Conservation (phyloP, 2,113 vertebrate genomes). For the Gadus macrocephalus region DNA sequence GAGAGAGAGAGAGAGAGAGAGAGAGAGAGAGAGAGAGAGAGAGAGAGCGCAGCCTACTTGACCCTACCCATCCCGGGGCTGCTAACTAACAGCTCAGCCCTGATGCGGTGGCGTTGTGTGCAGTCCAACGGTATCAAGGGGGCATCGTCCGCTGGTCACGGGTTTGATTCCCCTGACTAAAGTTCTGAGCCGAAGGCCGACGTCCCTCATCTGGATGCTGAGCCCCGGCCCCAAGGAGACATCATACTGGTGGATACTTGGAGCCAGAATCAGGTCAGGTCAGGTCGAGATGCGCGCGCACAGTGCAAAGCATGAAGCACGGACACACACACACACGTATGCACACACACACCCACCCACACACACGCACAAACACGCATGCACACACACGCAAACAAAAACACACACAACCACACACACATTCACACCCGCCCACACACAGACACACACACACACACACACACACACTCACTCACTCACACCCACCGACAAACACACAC, state of each 20-base stretch:
- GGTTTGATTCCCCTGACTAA: too few relatives aligned
- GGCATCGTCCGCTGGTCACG: too few relatives aligned
- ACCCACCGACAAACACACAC: constrained; percentile 14
- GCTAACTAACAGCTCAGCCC: too few relatives aligned
- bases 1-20: too few relatives aligned
- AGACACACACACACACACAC: constrained; percentile 34
- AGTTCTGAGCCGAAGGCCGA: too few relatives aligned
- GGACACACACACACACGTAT: constrained; percentile 35
- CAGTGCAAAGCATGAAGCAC: not conserved
- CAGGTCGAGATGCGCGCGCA: too few relatives aligned
- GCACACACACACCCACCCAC: constrained; percentile 34
- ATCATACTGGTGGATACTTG: too few relatives aligned
- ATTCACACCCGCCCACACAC: constrained; percentile 10
- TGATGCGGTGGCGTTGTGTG: too few relatives aligned
- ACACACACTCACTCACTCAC: constrained; percentile 40
- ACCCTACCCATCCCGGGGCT: constrained; percentile 14
- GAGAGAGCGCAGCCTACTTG: constrained; percentile 28
- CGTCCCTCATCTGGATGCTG: too few relatives aligned
- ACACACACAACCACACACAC: constrained; percentile 13
- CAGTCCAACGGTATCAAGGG: too few relatives aligned
- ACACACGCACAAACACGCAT: not conserved
- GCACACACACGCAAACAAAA: not conserved
- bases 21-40: not conserved
- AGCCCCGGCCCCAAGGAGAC: too few relatives aligned
- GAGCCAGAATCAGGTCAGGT: too few relatives aligned